A percentile compares a stretch with the other conserved stretches of the same genome.
Conservation (phyloP, 1,140 invertebrate genomes). For the Lutraria rhynchaena region DNA sequence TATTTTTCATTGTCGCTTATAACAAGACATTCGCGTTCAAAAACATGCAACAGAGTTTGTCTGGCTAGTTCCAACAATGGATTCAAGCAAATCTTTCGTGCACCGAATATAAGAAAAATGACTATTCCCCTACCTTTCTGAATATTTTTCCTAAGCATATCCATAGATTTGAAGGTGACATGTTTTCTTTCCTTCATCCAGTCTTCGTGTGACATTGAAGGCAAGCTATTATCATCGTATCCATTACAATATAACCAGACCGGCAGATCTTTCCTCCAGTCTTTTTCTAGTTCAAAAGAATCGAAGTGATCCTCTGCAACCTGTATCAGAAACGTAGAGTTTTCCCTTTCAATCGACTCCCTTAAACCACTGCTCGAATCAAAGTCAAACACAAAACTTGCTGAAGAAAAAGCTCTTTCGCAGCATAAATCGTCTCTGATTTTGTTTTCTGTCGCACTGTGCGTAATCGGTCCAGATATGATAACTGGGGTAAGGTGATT, state of each 20-base stretch:
- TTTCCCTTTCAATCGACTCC: constrained; percentile 11
- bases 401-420: not conserved
- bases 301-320: constrained; percentile 6
- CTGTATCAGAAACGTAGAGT: constrained; percentile 8
- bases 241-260: constrained; percentile 46
- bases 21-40: constrained; percentile 14
- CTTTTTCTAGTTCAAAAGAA: not conserved
- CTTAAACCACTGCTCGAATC: constrained; percentile 26
- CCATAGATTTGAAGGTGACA: not conserved
- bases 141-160: not conserved
- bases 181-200: not conserved
- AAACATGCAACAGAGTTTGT: constrained; percentile 1
- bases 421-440: constrained; percentile 11
- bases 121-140: constrained; percentile 20
- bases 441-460: not conserved
- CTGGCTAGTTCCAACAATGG: constrained; percentile 29
- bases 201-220: not conserved
- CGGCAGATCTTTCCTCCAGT: not conserved
- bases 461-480: not conserved
- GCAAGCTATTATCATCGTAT: not conserved
- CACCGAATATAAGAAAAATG: constrained; percentile 22
- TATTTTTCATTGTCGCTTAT: constrained; percentile 10
- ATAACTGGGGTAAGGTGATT: constrained; percentile 31
- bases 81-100: not conserved
- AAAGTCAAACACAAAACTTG: constrained; percentile 33